phyloP scores from a whole-genome alignment of 2,888 invertebrate genomes.

The Eristalis intricaria region DNA sequence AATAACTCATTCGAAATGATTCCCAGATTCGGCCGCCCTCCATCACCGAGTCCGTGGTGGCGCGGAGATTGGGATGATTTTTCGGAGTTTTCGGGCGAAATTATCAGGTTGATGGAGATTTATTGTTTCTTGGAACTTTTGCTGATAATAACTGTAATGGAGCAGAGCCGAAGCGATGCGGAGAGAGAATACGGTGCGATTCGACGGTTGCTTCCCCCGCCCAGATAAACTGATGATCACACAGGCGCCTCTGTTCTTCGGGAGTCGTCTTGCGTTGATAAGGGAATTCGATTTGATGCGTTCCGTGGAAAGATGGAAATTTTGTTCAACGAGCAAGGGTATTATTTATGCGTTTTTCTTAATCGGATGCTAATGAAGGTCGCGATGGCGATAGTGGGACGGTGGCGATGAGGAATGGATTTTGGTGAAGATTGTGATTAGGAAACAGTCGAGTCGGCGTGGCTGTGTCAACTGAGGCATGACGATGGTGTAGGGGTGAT shows the following conservation, averaged over 20 bases:
- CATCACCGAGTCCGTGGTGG: conserved; percentile 5
- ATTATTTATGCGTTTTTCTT: not conserved
- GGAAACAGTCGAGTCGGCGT: too few species aligned
- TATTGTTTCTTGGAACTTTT: conserved; percentile 63
- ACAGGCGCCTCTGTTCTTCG: conserved; percentile 57
- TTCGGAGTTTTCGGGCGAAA: conserved; percentile 38
- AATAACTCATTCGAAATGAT: conserved; percentile 60
- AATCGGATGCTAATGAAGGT: not conserved
- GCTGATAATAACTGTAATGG: conserved; percentile 48
- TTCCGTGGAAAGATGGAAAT: not conserved
- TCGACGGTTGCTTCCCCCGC: conserved; percentile 10
- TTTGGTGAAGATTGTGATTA: not conserved
- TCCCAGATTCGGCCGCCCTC: not conserved
- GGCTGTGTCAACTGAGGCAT: too few species aligned
- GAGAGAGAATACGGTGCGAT: conserved; percentile 36
- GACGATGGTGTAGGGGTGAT: too few species aligned
- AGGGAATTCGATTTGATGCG: not conserved
- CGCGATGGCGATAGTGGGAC: not conserved
- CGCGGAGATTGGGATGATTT: conserved; percentile 29
- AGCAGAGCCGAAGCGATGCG: conserved; percentile 6
- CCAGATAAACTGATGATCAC: conserved; percentile 34
- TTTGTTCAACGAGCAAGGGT: not conserved
- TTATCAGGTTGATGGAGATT: conserved; percentile 68
- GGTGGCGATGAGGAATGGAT: not conserved
- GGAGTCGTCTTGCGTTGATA: conserved; percentile 37